Conservation (phyloP, 2,113 vertebrate genomes). For the Bubalus kerabau region DNA sequence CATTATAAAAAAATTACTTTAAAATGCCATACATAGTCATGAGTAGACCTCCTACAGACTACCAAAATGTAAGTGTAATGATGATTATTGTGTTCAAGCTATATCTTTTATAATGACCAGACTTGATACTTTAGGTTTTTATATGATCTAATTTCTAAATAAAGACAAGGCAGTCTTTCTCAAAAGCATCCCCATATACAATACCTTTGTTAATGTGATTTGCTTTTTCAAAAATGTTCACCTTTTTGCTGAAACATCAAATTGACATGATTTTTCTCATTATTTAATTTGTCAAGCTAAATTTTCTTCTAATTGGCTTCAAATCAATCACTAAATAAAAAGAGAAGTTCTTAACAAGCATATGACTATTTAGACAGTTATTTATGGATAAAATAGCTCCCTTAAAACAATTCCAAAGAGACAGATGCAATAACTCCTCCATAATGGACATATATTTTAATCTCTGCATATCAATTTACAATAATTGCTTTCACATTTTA, state of each 20-base stretch:
- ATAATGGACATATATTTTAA: not conserved
- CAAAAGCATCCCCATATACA: not conserved
- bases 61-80: constrained; percentile 58
- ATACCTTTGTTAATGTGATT: not conserved
- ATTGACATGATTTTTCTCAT: not conserved
- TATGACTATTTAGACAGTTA: not conserved
- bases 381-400: not conserved
- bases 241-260: not conserved
- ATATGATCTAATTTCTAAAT: constrained; percentile 1
- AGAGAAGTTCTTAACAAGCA: not conserved
- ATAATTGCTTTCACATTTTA: not conserved
- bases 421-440: not conserved
- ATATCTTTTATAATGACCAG: constrained; percentile 61
- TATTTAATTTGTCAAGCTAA: not conserved
- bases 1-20: constrained; percentile 65
- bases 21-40: constrained; percentile 71
- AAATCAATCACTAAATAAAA: not conserved
- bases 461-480: not conserved
- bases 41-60: constrained; percentile 65
- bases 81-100: constrained; percentile 69
- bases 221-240: not conserved
- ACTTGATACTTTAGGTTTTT: constrained; percentile 48
- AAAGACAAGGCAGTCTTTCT: not conserved
- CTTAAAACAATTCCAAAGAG: not conserved
- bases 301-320: not conserved